Evolutionary conservation across 2,113 vertebrate species (phyloP).

Genomic region (Etheostoma cragini): DNA sequence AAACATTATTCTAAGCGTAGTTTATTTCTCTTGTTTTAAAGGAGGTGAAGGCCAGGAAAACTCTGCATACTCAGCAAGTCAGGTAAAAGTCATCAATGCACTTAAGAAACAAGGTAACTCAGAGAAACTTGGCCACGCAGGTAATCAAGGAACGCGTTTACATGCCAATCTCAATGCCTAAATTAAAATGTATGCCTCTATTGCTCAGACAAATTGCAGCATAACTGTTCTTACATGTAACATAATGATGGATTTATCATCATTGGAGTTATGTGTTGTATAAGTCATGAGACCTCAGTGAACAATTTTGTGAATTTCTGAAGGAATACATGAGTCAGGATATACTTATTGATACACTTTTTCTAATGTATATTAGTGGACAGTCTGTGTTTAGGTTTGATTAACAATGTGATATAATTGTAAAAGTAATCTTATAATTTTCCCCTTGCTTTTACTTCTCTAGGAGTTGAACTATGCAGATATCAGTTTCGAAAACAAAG

Average conservation of each 20-base stretch:
- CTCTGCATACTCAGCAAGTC: neutral
- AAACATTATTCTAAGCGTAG: neutral
- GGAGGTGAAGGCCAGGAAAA: constrained; percentile 20
- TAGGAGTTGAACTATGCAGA: constrained; percentile 72
- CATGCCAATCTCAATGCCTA: neutral
- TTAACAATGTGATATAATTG: neutral
- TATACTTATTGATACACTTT: neutral
- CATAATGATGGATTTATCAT: neutral
- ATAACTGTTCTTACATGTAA: neutral
- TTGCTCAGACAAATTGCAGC: neutral
- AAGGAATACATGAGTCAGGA: neutral
- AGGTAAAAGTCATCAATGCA: constrained; percentile 35
- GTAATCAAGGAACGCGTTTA: neutral
- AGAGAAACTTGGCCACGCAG: too few relatives aligned
- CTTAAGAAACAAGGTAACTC: neutral
- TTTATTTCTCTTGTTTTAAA: constrained; percentile 24
- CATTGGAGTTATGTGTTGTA: neutral
- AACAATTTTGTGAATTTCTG: neutral
- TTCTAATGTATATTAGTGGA: neutral
- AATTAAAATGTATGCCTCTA: neutral
- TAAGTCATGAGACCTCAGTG: too few relatives aligned
- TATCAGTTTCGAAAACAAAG: neutral
- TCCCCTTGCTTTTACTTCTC: fast-evolving
- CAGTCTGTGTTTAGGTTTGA: neutral
- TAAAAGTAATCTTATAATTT: neutral